These are phyloP conservation scores for Oreochromis aureus DNA, from an alignment of 2,113 vertebrate species.

Conservation along the genomic window DNA sequence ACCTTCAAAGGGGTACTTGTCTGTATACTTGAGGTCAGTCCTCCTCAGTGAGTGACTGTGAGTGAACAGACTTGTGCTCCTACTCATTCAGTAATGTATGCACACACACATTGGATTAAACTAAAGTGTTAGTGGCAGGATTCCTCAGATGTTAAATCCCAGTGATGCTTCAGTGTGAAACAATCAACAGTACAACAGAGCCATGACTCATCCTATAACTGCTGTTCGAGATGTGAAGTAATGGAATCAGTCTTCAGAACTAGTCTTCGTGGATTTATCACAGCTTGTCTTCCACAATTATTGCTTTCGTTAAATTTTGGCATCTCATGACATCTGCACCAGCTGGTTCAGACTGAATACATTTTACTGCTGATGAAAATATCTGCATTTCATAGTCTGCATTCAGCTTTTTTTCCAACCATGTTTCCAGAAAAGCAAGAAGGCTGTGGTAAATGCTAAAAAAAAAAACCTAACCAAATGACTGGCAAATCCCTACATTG, in stretches of 20 bases:
- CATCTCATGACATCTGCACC: neutral
- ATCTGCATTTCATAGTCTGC: neutral
- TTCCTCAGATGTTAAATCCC: constrained; percentile 22
- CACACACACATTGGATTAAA: neutral
- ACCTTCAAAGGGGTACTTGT: neutral
- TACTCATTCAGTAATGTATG: neutral
- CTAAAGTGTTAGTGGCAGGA: neutral
- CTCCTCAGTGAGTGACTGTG: neutral
- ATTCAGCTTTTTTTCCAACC: neutral
- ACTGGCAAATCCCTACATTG: neutral
- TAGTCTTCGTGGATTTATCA: constrained; percentile 35
- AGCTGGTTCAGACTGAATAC: neutral
- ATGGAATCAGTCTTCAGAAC: constrained; percentile 38
- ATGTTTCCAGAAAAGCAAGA: neutral
- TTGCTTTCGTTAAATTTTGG: neutral
- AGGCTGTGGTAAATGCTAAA: neutral
- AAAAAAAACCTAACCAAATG: rapidly evolving
- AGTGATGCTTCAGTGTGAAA: constrained; percentile 31
- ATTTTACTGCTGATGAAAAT: neutral
- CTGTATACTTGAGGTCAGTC: neutral
- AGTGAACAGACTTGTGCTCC: neutral
- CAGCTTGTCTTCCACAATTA: constrained; percentile 19
- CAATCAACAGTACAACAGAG: constrained; percentile 30
- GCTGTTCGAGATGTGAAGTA: constrained; percentile 11
- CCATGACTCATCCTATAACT: constrained; percentile 39